Conservation (phyloP, 2,113 vertebrate genomes). For the Pogona vitticeps region DNA sequence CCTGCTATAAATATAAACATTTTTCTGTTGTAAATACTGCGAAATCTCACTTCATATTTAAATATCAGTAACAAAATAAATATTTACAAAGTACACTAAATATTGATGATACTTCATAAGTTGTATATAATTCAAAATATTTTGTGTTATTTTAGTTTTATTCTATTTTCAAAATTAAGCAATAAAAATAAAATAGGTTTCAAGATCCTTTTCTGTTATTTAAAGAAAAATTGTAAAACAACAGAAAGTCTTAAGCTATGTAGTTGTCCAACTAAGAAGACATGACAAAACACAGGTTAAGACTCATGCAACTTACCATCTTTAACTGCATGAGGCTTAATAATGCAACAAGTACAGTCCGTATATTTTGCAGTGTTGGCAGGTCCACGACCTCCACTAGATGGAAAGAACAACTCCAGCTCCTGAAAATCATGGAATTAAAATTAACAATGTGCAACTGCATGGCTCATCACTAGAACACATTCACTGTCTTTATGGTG, state of each 20-base stretch:
- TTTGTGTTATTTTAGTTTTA: background rate
- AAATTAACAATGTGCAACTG: conserved; percentile 39
- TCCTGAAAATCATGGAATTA: conserved; percentile 80
- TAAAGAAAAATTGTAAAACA: background rate
- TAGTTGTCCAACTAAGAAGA: background rate
- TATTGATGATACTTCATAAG: background rate
- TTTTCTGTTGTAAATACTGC: background rate
- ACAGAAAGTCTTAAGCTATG: background rate
- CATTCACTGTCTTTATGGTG: background rate
- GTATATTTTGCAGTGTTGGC: conserved; percentile 84
- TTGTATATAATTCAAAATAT: background rate
- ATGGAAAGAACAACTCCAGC: conserved; percentile 94
- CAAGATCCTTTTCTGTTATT: background rate
- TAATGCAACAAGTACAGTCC: conserved; percentile 89
- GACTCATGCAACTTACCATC: conserved; percentile 78
- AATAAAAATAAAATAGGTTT: background rate
- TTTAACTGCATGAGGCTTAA: conserved; percentile 90
- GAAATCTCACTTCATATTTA: background rate
- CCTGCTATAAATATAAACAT: too few relatives aligned
- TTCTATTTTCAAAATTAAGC: background rate
- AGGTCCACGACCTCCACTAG: conserved; percentile 85
- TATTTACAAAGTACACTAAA: background rate
- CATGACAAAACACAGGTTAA: background rate
- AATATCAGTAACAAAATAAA: background rate
- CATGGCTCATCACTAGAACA: background rate